phyloP scores from a whole-genome alignment of 2,113 vertebrate genomes.

The Pangasianodon hypophthalmus region DNA sequence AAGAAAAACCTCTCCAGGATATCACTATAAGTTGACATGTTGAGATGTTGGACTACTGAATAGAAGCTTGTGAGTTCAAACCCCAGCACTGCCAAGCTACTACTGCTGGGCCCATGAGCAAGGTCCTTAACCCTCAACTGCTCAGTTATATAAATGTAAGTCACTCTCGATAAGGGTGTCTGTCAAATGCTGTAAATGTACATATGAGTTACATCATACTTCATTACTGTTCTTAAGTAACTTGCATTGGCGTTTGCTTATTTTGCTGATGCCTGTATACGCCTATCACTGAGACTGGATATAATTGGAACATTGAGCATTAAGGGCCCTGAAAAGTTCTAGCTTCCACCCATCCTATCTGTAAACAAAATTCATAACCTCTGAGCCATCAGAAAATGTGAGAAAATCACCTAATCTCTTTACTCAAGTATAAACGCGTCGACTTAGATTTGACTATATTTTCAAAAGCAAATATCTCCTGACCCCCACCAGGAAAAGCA shows the following conservation, averaged over 20 bases:
- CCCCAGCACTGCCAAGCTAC: too few species aligned
- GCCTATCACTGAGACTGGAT: not conserved
- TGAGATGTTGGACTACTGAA: too few species aligned
- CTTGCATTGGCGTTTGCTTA: not conserved
- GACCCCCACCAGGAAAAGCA: not conserved
- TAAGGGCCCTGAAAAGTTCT: not conserved
- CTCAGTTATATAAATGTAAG: too few species aligned
- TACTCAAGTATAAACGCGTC: not conserved
- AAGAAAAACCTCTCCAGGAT: not conserved
- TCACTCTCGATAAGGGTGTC: too few species aligned
- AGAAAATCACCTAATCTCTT: not conserved
- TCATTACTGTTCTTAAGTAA: not conserved
- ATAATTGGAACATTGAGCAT: not conserved
- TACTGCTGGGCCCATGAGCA: too few species aligned
- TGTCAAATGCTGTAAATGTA: too few species aligned
- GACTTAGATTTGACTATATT: not conserved
- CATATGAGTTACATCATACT: not conserved
- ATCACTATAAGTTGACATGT: not conserved
- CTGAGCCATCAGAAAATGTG: not conserved
- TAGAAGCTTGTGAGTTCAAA: too few species aligned
- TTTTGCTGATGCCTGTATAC: not conserved
- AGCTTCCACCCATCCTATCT: not conserved
- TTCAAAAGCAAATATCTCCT: not conserved
- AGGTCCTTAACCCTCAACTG: too few species aligned
- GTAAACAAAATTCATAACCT: not conserved